Conservation (phyloP, 2,797 vertebrate species). For the Podarcis lilfordi region DNA sequence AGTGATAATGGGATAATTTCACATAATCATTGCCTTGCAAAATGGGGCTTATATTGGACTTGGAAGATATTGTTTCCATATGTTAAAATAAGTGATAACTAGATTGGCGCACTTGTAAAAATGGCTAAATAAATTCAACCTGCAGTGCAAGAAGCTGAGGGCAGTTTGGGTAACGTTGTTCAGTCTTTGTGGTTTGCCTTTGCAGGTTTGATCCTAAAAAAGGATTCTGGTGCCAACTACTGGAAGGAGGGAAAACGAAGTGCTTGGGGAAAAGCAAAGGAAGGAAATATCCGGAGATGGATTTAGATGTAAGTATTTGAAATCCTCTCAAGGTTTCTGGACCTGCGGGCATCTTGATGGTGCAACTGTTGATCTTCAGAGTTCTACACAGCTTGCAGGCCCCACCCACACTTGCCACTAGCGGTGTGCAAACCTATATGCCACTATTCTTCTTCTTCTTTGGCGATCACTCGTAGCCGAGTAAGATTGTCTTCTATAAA, state of each 20-base stretch:
- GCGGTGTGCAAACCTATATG: background rate
- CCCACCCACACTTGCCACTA: background rate
- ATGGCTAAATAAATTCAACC: background rate
- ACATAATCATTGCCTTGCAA: background rate
- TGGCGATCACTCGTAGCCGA: no score
- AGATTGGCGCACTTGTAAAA: background rate
- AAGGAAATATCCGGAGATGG: conserved; percentile 96
- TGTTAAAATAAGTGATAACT: background rate
- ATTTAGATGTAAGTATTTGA: conserved; percentile 87
- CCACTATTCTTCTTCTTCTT: background rate
- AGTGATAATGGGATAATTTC: background rate
- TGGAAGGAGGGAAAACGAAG: conserved; percentile 96
- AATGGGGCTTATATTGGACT: background rate
- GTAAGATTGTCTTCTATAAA: no score
- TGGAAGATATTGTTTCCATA: background rate
- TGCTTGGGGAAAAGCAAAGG: conserved; percentile 99
- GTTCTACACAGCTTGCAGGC: background rate
- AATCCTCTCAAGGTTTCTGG: background rate
- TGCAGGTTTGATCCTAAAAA: conserved; percentile 97
- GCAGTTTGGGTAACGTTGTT: background rate
- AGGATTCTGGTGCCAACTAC: conserved; percentile 98
- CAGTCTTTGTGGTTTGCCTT: background rate
- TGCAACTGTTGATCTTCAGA: background rate
- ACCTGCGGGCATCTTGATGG: background rate
- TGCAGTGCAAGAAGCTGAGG: background rate